Evolutionary conservation across 1,140 invertebrate species (phyloP).

Genomic region (Periplaneta americana): DNA sequence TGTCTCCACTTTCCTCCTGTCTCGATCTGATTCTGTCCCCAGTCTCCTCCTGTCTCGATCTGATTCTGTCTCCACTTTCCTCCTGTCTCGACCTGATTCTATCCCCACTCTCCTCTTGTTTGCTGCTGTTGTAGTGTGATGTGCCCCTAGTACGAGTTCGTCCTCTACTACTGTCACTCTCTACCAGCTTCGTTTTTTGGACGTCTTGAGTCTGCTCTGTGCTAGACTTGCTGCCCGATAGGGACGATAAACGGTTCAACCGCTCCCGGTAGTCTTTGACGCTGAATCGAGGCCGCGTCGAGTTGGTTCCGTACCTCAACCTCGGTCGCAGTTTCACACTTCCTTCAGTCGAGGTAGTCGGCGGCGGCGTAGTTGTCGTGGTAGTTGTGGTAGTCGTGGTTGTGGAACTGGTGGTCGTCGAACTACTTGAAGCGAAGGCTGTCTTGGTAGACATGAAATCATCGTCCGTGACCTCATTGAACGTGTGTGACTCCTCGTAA

Average conservation of each 20-base stretch:
- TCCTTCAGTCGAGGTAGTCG: no score
- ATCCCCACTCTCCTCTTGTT: no score
- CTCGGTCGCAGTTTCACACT: neutral
- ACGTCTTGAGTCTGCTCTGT: no score
- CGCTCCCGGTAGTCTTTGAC: slow-evolving; percentile 13
- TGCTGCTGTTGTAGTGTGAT: no score
- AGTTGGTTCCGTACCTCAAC: neutral
- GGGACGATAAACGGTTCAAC: slow-evolving; percentile 1
- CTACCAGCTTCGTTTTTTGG: no score
- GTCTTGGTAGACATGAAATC: neutral
- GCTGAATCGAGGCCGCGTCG: slow-evolving; percentile 13
- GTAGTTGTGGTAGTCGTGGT: slow-evolving; percentile 10
- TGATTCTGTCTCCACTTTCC: neutral
- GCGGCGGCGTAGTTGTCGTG: neutral
- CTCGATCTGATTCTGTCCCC: neutral
- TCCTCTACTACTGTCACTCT: neutral
- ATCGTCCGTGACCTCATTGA: neutral
- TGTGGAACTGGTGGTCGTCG: neutral
- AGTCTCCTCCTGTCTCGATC: neutral
- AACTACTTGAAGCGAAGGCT: neutral
- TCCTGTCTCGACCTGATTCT: no score
- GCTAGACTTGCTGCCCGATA: neutral
- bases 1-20: neutral
- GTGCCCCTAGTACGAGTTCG: neutral
- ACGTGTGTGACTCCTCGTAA: neutral